These are phyloP conservation scores for Tachuris rubrigastra DNA, from an alignment of 2,113 vertebrate genomes.

Conservation along the genomic window DNA sequence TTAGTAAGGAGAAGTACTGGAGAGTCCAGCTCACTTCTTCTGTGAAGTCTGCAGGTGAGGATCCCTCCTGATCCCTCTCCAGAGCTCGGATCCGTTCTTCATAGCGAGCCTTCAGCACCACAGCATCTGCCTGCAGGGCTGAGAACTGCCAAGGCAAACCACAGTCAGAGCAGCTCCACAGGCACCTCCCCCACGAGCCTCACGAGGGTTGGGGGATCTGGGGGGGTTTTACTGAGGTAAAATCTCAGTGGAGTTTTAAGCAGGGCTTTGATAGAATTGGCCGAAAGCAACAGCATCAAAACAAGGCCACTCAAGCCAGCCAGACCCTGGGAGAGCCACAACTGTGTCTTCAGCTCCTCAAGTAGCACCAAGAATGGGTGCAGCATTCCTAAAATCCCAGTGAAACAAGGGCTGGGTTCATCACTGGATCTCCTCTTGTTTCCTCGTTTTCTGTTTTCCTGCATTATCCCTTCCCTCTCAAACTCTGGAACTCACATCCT, in stretches of 20 bases:
- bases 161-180: not conserved
- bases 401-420: not conserved
- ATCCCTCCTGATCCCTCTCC: constrained; percentile 24
- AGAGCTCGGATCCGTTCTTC: constrained; percentile 66
- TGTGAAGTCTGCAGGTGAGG: constrained; percentile 63
- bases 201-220: accelerated
- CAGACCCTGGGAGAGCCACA: not conserved
- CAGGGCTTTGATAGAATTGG: not conserved
- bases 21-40: constrained; percentile 78
- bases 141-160: constrained; percentile 52
- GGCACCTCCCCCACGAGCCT: accelerated
- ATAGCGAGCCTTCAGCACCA: constrained; percentile 68
- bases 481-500: not conserved
- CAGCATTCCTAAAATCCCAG: not conserved
- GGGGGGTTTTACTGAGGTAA: not conserved
- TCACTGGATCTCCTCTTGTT: not conserved
- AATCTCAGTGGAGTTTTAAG: not conserved
- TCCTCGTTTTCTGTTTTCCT: not conserved
- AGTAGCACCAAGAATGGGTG: not conserved
- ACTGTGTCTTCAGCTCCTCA: not conserved
- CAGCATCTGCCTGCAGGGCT: constrained; percentile 69
- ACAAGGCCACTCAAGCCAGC: not conserved
- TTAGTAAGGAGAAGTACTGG: not conserved
- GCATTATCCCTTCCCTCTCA: not conserved
- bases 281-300: not conserved